Percentiles rank a stretch among this genome's conserved stretches.
These are phyloP conservation scores for Molossus molossus DNA, from an alignment of 2,797 vertebrate genomes.

Conservation along the genomic window DNA sequence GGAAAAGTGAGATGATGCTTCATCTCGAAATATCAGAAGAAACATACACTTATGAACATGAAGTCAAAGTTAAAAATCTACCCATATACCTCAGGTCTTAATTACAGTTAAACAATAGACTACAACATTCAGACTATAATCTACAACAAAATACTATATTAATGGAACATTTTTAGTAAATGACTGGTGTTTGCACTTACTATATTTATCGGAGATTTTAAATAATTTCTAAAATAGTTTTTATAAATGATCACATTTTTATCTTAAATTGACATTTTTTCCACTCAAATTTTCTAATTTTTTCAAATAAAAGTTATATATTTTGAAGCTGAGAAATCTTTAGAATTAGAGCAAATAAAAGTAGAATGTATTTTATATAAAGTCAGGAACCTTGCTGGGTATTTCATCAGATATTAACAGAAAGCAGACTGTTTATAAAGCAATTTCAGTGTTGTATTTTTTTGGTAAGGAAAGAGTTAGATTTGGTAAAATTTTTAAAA, in stretches of 20 bases:
- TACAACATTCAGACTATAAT: not conserved
- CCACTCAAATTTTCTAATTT: not conserved
- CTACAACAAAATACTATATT: not conserved
- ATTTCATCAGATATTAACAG: constrained; percentile 19
- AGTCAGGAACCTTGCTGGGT: not conserved
- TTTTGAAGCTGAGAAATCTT: constrained; percentile 37
- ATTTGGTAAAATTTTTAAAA: constrained; percentile 51
- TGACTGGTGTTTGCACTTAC: not conserved
- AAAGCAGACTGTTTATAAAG: constrained; percentile 1
- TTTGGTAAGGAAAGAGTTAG: constrained; percentile 5
- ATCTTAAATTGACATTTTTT: constrained; percentile 39
- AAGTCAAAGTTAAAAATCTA: constrained; percentile 10
- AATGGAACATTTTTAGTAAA: not conserved
- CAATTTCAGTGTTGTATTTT: not conserved
- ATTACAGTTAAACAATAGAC: not conserved
- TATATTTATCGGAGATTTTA: constrained; percentile 19
- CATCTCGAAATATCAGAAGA: not conserved
- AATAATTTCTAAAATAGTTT: constrained; percentile 51
- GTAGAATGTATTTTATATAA: not conserved
- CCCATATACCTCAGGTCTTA: not conserved
- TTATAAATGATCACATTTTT: constrained; percentile 28
- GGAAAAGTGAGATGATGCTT: constrained; percentile 7
- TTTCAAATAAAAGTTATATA: not conserved
- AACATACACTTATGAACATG: not conserved
- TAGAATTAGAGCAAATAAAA: constrained; percentile 26